Conservation (phyloP, 2,113 vertebrate genomes). For the Cinclus cinclus region DNA sequence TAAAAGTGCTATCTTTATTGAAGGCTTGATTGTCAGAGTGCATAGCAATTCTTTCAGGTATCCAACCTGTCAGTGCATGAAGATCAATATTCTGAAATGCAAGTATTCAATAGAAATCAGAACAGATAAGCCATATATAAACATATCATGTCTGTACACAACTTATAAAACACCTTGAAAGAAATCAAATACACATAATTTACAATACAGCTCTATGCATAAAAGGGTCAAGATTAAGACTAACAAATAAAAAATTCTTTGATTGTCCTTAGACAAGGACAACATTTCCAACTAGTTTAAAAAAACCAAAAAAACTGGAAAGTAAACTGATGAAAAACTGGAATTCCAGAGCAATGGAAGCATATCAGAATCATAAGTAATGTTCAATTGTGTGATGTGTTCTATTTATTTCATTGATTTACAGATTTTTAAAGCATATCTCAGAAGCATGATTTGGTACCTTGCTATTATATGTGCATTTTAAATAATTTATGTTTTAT, state of each 20-base stretch:
- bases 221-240: neutral
- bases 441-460: neutral
- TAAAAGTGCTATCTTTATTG: constrained; percentile 91
- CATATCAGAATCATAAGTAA: neutral
- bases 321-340: neutral
- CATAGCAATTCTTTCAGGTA: constrained; percentile 98
- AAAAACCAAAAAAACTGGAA: neutral
- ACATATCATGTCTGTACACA: neutral
- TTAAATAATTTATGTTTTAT: constrained; percentile 12
- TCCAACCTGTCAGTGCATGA: constrained; percentile 97
- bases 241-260: neutral
- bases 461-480: neutral
- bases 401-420: neutral
- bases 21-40: constrained; percentile 98
- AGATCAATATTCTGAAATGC: constrained; percentile 93
- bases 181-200: neutral
- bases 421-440: neutral
- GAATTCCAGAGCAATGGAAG: neutral
- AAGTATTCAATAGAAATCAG: constrained; percentile 20
- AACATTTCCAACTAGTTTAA: neutral
- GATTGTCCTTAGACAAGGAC: neutral
- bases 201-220: neutral
- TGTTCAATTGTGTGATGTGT: neutral
- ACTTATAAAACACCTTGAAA: neutral
- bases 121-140: neutral